These are phyloP conservation scores for Caretta caretta DNA, from an alignment of 2,113 vertebrate species.

Conservation along the genomic window DNA sequence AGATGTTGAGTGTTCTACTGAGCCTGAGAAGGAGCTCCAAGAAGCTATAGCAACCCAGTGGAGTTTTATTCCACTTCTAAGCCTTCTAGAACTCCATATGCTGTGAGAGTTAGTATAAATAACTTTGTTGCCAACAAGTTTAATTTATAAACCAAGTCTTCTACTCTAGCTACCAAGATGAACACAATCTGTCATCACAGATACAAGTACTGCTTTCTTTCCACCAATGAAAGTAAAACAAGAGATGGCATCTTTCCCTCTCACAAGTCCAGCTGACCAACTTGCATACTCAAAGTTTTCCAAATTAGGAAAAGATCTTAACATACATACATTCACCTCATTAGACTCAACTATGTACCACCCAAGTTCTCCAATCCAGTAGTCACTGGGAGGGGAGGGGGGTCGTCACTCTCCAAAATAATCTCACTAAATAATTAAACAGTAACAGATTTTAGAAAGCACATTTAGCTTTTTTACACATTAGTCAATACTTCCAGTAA, in stretches of 20 bases:
- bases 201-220: constrained; percentile 51
- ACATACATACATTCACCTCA: neutral
- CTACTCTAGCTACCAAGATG: neutral
- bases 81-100: constrained; percentile 29
- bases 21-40: neutral
- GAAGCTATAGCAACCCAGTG: neutral
- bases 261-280: neutral
- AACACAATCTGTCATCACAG: constrained; percentile 49
- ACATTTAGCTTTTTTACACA: too few species aligned
- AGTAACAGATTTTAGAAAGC: neutral
- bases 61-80: neutral
- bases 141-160: constrained; percentile 60
- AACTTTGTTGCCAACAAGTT: neutral
- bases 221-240: constrained; percentile 33
- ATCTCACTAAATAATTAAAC: neutral
- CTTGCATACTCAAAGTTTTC: constrained; percentile 2
- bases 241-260: constrained; percentile 28
- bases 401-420: neutral
- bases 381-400: neutral
- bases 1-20: neutral
- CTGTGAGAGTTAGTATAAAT: constrained; percentile 48
- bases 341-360: accelerated
- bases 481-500: too few species aligned
- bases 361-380: neutral
- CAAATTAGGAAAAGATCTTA: constrained; percentile 32